Base-by-base conservation (phyloP, 2,113 vertebrate genomes). In the Tragelaphus strepsiceros region DNA sequence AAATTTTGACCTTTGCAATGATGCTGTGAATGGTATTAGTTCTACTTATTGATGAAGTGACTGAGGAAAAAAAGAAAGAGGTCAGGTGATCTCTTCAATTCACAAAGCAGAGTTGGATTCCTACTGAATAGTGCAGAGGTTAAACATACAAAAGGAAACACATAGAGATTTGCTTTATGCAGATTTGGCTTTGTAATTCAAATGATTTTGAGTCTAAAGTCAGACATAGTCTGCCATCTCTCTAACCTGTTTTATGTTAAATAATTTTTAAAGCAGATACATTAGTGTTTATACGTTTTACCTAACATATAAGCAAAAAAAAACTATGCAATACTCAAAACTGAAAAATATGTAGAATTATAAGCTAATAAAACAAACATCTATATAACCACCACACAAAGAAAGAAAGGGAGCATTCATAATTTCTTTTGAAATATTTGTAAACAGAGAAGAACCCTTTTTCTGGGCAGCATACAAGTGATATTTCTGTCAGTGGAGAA, bases 191-290 rank as follows among this genome's bases (percentile, higher is more conserved):
- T 95, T 94, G 8, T 87, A 93, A 22, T 30, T 95, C 94, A 93
- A 46, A 94, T 64, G 19, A 77, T 32, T 96, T 15, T 12, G 81
- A 85, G 92, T 97, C 28, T 64, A 8, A 91, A 28, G 43, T 92
- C 39, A 82, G 46, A 80, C 39, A 87, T 5, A 82, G 13, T 78
- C 4, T 39, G 90, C 5, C n/a, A 43, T 81, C 9, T 46, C 22
- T 93, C 5, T 64, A 80, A 43, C 80, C 7, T 56, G 51, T 54
- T 92, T 84, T 81, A 56, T 4, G 7, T 85, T 43, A 96, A 94
- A 24, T 46, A 97, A 12, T 81, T 90, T 94, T 53, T 97, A 64
- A 46, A 97, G 91, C 96, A 97, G 30, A 96, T 3, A 91, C 93
- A 92, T 51, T 9, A 0, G 16, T 30, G 94, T 54, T 94, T 96